Conservation (phyloP, 2,797 vertebrate genomes). For the Sitta carolinensis region DNA sequence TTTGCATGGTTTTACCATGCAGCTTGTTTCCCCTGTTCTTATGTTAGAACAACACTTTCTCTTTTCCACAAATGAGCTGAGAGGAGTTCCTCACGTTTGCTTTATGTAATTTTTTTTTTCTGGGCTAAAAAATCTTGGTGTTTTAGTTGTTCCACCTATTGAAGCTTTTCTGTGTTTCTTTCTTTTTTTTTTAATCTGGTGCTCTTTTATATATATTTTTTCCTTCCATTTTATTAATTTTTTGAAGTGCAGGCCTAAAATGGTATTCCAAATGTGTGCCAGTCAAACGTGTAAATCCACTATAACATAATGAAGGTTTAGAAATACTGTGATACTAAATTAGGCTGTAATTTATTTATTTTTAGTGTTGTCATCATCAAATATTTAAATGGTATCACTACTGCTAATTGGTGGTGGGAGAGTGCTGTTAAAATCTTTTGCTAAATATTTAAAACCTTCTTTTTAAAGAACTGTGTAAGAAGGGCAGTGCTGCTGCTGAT, state of each 20-base stretch:
- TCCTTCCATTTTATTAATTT: neutral
- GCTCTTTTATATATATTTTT: neutral
- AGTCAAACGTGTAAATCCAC: neutral
- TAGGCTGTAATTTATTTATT: slow-evolving; percentile 39
- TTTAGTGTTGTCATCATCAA: slow-evolving; percentile 16
- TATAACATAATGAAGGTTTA: neutral
- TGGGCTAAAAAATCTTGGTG: neutral
- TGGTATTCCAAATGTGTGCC: neutral
- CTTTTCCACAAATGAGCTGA: neutral
- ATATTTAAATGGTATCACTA: slow-evolving; percentile 23
- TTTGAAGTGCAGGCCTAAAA: neutral
- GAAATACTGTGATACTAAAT: neutral
- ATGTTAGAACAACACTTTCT: neutral
- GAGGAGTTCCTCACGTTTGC: neutral
- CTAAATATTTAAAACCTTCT: slow-evolving; percentile 38
- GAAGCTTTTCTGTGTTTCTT: neutral
- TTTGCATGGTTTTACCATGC: neutral
- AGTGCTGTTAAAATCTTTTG: neutral
- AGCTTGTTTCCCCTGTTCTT: neutral
- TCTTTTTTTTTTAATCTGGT: neutral
- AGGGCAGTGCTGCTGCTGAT: neutral
- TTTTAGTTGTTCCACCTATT: neutral
- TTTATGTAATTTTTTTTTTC: neutral
- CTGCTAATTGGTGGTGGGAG: neutral
- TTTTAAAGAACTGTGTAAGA: neutral